These are phyloP conservation scores for Lithosia quadra DNA, from an alignment of 2,888 invertebrate genomes.

Conservation along the genomic window DNA sequence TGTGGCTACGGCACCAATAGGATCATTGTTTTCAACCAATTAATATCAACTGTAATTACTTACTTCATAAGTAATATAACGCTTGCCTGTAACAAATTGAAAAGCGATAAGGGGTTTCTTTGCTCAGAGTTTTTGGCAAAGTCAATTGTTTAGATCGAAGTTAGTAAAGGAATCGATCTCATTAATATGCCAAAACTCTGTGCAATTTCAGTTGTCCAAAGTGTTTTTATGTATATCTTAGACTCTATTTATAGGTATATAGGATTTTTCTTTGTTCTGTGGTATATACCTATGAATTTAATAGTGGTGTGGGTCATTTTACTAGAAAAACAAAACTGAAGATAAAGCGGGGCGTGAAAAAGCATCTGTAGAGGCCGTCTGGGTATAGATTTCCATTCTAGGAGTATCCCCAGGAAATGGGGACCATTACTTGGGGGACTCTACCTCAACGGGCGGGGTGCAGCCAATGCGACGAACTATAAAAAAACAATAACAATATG, in stretches of 20 bases:
- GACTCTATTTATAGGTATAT: neutral
- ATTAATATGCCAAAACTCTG: constrained; percentile 10
- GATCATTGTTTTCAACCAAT: neutral
- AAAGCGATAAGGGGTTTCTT: constrained; percentile 15
- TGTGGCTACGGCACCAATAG: neutral
- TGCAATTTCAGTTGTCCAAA: neutral
- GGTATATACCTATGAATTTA: too few relatives aligned
- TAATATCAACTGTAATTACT: constrained; percentile 8
- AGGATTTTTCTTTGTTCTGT: too few relatives aligned
- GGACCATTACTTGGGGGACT: too few relatives aligned
- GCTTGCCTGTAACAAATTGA: constrained; percentile 8
- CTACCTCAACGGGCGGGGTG: too few relatives aligned
- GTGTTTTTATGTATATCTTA: neutral
- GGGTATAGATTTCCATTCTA: too few relatives aligned
- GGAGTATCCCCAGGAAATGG: too few relatives aligned
- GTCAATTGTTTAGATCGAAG: constrained; percentile 7
- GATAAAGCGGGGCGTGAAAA: too few relatives aligned
- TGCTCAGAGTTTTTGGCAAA: constrained; percentile 13
- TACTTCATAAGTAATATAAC: constrained; percentile 12
- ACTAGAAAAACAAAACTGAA: too few relatives aligned
- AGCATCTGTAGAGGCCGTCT: too few relatives aligned
- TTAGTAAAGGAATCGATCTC: constrained; percentile 8
- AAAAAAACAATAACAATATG: too few relatives aligned
- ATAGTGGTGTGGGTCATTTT: neutral
- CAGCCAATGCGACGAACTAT: too few relatives aligned